phyloP scores from a whole-genome alignment of 1,140 invertebrate species.

The Drosophila neocordata region DNA sequence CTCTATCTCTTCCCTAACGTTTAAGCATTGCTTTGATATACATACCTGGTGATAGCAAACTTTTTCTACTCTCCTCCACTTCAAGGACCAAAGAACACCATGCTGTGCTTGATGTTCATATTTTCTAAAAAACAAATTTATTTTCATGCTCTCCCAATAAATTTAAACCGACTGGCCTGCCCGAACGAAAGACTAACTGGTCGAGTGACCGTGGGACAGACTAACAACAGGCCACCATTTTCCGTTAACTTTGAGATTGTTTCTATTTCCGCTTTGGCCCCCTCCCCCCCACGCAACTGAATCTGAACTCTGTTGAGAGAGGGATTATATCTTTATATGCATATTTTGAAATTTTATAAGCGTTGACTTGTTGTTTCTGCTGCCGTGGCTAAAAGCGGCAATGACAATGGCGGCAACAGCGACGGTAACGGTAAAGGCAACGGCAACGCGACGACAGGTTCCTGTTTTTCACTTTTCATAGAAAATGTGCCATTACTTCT shows the following conservation, averaged over 20 bases:
- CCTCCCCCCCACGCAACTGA: conserved; percentile 13
- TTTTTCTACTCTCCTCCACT: neutral
- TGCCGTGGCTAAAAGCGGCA: conserved; percentile 29
- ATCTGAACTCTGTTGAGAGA: conserved; percentile 8
- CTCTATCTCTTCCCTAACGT: neutral
- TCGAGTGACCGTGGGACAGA: neutral
- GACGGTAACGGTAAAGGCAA: no score
- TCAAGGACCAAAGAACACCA: conserved; percentile 15
- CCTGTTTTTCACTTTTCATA: conserved; percentile 55
- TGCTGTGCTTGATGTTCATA: conserved; percentile 52
- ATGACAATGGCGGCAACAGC: neutral
- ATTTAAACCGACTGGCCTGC: conserved; percentile 41
- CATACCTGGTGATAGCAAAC: neutral
- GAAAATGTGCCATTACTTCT: conserved; percentile 67
- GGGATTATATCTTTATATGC: conserved; percentile 64
- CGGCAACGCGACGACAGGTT: conserved; percentile 23
- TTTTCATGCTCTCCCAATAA: conserved; percentile 59
- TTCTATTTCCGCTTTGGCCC: conserved; percentile 49
- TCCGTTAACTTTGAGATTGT: conserved; percentile 45
- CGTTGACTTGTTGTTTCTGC: conserved; percentile 32
- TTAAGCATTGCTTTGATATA: neutral
- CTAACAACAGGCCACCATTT: neutral
- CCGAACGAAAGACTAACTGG: conserved; percentile 26
- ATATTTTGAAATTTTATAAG: conserved; percentile 61
- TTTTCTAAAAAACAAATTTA: conserved; percentile 62